These are phyloP conservation scores for Halisarca cf. caerulea DNA, from an alignment of 37 sponge, comb jelly and placozoan genomes.

Conservation along the genomic window DNA sequence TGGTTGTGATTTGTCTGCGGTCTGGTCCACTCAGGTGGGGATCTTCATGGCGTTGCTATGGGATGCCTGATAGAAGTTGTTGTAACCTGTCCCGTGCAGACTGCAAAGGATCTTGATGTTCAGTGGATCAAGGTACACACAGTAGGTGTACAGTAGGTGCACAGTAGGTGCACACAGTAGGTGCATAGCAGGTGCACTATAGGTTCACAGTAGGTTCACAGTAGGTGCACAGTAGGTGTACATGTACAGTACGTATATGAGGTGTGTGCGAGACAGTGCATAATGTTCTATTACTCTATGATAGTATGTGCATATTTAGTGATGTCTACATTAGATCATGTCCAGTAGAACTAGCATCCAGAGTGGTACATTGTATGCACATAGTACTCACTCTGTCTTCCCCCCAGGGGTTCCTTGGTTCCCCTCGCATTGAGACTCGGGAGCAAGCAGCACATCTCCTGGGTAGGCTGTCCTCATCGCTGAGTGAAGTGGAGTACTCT, in stretches of 20 bases:
- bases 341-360: no score
- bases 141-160: no score
- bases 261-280: no score
- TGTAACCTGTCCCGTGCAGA: constrained; percentile 25
- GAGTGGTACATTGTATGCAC: no score
- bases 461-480: constrained; percentile 24
- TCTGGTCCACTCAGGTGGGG: constrained; percentile 34
- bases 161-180: not conserved
- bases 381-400: no score
- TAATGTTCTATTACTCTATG: no score
- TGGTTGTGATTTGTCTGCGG: not conserved
- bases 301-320: no score
- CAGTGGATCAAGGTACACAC: constrained; percentile 59
- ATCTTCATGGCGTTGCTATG: constrained; percentile 60
- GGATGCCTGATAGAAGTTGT: constrained; percentile 45
- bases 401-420: constrained; percentile 64
- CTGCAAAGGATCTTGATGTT: not conserved
- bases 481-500: constrained; percentile 1
- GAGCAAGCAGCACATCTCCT: constrained; percentile 57
- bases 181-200: no score
- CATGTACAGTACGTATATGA: not conserved
- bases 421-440: constrained; percentile 41
- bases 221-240: no score
- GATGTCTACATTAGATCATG: no score
- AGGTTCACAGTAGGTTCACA: no score